These are phyloP conservation scores for Zaprionus ghesquierei DNA, from an alignment of 1,140 invertebrate species.

Conservation along the genomic window DNA sequence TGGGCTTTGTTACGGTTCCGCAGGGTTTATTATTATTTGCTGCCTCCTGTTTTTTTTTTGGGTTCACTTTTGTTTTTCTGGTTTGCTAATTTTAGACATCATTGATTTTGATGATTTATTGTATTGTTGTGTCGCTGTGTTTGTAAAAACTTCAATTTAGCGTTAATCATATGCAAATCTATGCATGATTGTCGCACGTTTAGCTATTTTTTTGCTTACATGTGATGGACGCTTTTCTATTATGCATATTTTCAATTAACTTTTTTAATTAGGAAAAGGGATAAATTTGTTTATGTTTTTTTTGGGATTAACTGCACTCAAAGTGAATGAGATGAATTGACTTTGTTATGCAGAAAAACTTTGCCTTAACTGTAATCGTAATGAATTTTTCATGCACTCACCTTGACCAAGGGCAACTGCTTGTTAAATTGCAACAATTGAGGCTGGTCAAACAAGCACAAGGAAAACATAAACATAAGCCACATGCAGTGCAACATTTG, in stretches of 20 bases:
- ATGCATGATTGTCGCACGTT: not conserved
- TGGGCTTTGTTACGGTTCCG: conserved; percentile 56
- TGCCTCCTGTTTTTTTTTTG: conserved; percentile 14
- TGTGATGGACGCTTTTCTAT: not conserved
- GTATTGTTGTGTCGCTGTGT: conserved; percentile 28
- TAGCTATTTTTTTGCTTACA: not conserved
- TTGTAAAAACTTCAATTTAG: not conserved
- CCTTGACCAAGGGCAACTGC: not conserved
- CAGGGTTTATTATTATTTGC: conserved; percentile 77
- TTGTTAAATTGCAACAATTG: conserved; percentile 1
- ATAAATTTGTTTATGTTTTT: too few relatives aligned
- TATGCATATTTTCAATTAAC: not conserved
- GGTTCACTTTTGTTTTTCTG: conserved; percentile 26
- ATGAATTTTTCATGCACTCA: conserved; percentile 3
- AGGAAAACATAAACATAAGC: conserved; percentile 11
- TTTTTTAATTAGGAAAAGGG: not conserved
- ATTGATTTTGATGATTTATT: conserved; percentile 75
- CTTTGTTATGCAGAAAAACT: not conserved
- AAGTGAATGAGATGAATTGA: not conserved
- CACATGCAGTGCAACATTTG: not conserved
- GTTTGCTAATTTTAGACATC: conserved; percentile 76
- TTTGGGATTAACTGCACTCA: not conserved
- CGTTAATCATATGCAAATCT: conserved; percentile 3
- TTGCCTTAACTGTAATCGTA: conserved; percentile 7
- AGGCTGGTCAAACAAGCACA: not conserved